Evolutionary conservation across 2,797 vertebrate genomes (phyloP).

Genomic region (Denticeps clupeoides): DNA sequence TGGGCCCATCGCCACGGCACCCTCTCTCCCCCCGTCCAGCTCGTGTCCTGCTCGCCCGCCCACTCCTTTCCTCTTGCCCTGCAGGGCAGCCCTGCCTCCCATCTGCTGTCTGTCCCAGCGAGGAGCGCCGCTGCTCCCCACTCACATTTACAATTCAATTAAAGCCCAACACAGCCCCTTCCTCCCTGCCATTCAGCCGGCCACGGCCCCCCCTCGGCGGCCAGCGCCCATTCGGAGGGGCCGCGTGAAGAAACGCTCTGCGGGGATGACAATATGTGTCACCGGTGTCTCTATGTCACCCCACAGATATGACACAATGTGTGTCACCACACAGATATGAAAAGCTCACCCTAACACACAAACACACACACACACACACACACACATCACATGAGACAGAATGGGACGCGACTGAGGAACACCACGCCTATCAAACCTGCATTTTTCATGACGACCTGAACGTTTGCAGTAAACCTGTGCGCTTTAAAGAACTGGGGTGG

Average conservation of each 20-base stretch:
- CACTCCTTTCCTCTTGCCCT: conserved; percentile 48
- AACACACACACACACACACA: background rate
- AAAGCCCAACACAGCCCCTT: conserved; percentile 57
- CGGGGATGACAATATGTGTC: background rate
- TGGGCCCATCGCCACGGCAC: conserved; percentile 34
- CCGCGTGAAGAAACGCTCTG: background rate
- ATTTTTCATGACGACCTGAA: too few species aligned
- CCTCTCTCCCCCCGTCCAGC: conserved; percentile 34
- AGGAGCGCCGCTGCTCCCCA: conserved; percentile 39
- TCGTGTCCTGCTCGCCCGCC: conserved; percentile 18
- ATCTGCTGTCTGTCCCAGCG: conserved; percentile 66
- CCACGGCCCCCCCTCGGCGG: conserved; percentile 1
- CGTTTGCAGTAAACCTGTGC: too few species aligned
- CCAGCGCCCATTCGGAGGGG: background rate
- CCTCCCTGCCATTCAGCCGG: conserved; percentile 37
- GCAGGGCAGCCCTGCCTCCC: conserved; percentile 60
- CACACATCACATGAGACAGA: conserved; percentile 13
- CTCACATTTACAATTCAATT: conserved; percentile 74
- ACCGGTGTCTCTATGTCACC: background rate
- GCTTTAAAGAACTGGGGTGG: too few species aligned
- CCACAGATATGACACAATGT: too few species aligned
- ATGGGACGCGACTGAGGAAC: conserved; percentile 7
- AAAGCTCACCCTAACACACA: background rate
- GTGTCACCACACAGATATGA: too few species aligned
- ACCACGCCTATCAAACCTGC: background rate